phyloP scores from a whole-genome alignment of 2,797 vertebrate species.

The Macropodus opercularis region DNA sequence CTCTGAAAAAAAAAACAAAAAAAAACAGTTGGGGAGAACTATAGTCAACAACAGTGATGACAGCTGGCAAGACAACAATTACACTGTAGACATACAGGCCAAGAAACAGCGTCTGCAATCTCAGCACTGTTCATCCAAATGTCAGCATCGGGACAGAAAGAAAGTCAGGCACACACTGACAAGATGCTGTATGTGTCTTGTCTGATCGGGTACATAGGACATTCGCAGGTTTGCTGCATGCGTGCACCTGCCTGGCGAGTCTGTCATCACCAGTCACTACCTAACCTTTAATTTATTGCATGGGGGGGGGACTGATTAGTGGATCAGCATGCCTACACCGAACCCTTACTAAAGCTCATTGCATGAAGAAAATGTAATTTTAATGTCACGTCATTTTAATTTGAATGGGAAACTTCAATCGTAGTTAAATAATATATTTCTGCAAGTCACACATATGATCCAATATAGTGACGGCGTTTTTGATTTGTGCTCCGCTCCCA shows the following conservation, averaged over 20 bases:
- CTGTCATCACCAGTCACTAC: constrained; percentile 1
- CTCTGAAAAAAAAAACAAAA: constrained; percentile 16
- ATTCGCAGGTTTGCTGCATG: no score
- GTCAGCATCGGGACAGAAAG: constrained; percentile 12
- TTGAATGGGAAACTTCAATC: neutral
- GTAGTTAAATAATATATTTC: neutral
- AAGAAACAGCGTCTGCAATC: constrained; percentile 21
- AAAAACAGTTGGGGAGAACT: constrained; percentile 30
- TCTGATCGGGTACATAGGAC: no score
- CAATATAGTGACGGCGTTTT: no score
- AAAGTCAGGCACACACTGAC: constrained; percentile 8
- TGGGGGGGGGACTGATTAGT: no score
- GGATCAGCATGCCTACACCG: neutral
- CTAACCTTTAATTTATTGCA: no score
- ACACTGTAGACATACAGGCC: constrained; percentile 22
- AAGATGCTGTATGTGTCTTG: no score
- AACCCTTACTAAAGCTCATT: neutral
- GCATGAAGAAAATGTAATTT: neutral
- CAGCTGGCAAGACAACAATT: constrained; percentile 41
- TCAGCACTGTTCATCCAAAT: constrained; percentile 21
- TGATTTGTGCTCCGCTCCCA: neutral
- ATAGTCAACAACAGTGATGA: constrained; percentile 36
- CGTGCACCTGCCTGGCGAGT: neutral
- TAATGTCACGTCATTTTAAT: no score
- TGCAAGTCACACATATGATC: no score